Evolutionary conservation across 2,888 invertebrate genomes (phyloP).

Genomic region (Leucophora obtusa): DNA sequence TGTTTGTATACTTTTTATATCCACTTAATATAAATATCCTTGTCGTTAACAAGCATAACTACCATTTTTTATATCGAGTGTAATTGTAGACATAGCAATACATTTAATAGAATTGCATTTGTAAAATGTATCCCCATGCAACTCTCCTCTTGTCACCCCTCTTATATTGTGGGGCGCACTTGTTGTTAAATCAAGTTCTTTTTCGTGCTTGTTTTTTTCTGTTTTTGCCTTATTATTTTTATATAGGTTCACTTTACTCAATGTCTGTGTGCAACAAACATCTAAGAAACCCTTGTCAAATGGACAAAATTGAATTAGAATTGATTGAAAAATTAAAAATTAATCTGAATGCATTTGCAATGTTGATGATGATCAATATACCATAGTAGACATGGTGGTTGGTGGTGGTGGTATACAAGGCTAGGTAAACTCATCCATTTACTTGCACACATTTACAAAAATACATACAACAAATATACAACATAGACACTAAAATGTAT

Average conservation of each 20-base stretch:
- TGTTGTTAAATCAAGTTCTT: conserved; percentile 40
- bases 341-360: conserved; percentile 66
- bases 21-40: no score
- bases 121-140: conserved; percentile 4
- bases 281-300: conserved; percentile 50
- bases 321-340: conserved; percentile 71
- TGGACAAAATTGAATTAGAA: conserved; percentile 67
- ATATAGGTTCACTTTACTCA: conserved; percentile 2
- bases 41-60: neutral
- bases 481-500: conserved; percentile 13
- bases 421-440: neutral
- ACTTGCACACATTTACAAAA: neutral
- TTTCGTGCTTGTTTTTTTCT: conserved; percentile 28
- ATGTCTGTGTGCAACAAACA: conserved; percentile 18
- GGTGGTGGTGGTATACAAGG: conserved; percentile 7
- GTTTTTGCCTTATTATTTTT: conserved; percentile 27
- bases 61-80: conserved; percentile 5
- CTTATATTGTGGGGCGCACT: conserved; percentile 10
- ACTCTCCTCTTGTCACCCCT: neutral
- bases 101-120: conserved; percentile 45
- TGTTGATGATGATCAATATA: conserved; percentile 52
- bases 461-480: neutral
- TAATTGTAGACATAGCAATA: conserved; percentile 6
- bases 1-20: no score
- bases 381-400: conserved; percentile 26